Evolutionary conservation across 2,888 invertebrate species (phyloP).

Genomic region (Ormyrus thymus): DNA sequence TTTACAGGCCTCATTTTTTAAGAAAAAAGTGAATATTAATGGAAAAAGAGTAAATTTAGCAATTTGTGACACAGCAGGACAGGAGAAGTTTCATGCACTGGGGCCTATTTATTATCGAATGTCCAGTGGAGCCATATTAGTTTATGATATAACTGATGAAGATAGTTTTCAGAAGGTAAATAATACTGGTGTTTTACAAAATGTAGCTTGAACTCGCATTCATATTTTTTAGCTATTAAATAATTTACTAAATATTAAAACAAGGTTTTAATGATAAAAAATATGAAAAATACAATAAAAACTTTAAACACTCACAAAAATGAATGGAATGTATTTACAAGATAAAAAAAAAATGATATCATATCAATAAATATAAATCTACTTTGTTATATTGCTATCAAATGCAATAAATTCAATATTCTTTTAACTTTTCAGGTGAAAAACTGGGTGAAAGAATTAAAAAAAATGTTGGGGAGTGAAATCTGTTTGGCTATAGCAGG

Average conservation of each 20-base stretch:
- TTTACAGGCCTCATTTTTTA: conserved; percentile 94
- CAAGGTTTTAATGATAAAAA: background rate
- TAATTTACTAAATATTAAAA: background rate
- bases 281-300: background rate
- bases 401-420: too few relatives aligned
- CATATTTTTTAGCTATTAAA: too few relatives aligned
- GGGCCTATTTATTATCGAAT: conserved; percentile 99
- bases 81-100: conserved; percentile 96
- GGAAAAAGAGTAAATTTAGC: conserved; percentile 92
- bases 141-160: conserved; percentile 98
- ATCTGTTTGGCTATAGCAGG: conserved; percentile 95
- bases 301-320: background rate
- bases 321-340: conserved; percentile 1
- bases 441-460: conserved; percentile 98
- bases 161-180: conserved; percentile 94
- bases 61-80: conserved; percentile 99
- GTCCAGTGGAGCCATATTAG: conserved; percentile 97
- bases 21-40: conserved; percentile 93
- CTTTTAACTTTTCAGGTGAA: conserved; percentile 82
- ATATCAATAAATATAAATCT: conserved; percentile 13
- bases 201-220: background rate
- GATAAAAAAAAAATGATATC: conserved; percentile 9
- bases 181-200: background rate
- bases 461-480: conserved; percentile 95
- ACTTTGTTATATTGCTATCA: background rate